phyloP scores from a whole-genome alignment of 2,113 vertebrate species.

The Anguilla rostrata region DNA sequence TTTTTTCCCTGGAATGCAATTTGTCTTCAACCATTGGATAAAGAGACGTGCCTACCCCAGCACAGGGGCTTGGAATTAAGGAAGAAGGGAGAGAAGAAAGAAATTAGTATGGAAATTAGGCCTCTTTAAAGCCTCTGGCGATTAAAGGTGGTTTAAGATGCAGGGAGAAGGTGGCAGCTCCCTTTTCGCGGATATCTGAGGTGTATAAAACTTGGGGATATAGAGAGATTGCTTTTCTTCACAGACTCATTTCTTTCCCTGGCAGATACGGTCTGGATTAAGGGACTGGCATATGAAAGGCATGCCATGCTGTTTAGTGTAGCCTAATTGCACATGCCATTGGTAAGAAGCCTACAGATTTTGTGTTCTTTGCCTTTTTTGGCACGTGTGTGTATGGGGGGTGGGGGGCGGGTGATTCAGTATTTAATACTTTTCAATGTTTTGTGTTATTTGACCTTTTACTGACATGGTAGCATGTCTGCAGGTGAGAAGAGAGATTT shows the following conservation, averaged over 20 bases:
- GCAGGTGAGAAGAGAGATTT: slow-evolving; percentile 14
- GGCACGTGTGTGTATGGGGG: background rate
- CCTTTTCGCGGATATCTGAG: slow-evolving; percentile 59
- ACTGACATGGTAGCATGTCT: slow-evolving; percentile 2
- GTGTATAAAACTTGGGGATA: slow-evolving; percentile 53
- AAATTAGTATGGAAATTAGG: slow-evolving; percentile 77
- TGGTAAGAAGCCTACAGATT: slow-evolving; percentile 62
- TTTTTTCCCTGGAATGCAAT: slow-evolving; percentile 63
- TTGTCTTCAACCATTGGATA: slow-evolving; percentile 68
- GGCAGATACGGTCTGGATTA: slow-evolving; percentile 59
- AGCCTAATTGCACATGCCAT: slow-evolving; percentile 63
- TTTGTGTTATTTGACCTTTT: background rate
- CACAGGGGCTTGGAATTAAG: slow-evolving; percentile 58
- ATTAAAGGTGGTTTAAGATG: slow-evolving; percentile 67
- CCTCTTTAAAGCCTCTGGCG: slow-evolving; percentile 64
- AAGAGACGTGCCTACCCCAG: slow-evolving; percentile 58
- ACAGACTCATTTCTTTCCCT: slow-evolving; percentile 60
- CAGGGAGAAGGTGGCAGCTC: slow-evolving; percentile 59
- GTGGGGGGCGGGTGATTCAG: background rate
- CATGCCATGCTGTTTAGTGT: slow-evolving; percentile 61
- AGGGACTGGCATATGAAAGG: slow-evolving; percentile 69
- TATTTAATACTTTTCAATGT: background rate
- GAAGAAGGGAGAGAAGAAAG: slow-evolving; percentile 59
- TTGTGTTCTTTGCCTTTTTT: slow-evolving; percentile 50
- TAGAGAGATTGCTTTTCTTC: slow-evolving; percentile 61